A percentile compares a stretch with the other conserved stretches of the same genome.
Evolutionary conservation across 1,140 invertebrate species (phyloP).

Genomic region (Chrysopa pallens): DNA sequence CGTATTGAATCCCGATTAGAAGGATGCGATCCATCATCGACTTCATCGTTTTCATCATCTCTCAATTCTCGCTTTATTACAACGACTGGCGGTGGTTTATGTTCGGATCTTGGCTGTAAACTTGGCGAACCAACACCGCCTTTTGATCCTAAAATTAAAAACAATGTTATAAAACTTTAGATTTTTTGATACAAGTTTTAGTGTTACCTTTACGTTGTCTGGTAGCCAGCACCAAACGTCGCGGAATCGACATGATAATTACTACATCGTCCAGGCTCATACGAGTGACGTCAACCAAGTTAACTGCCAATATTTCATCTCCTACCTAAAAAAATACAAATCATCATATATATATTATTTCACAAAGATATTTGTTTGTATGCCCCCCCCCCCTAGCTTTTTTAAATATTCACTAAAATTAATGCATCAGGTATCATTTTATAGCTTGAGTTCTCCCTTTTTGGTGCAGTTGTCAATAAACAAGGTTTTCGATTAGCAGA

Average conservation of each 20-base stretch:
- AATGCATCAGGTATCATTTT: too few species aligned
- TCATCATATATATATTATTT: too few species aligned
- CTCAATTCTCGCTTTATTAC: slow-evolving; percentile 82
- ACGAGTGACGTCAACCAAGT: slow-evolving; percentile 88
- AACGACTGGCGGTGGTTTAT: slow-evolving; percentile 79
- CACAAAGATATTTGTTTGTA: too few species aligned
- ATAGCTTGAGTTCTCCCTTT: too few species aligned
- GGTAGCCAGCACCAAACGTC: slow-evolving; percentile 82
- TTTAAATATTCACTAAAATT: slow-evolving; percentile 1
- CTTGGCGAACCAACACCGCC: slow-evolving; percentile 46
- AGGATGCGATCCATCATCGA: slow-evolving; percentile 25
- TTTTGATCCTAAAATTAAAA: slow-evolving; percentile 16
- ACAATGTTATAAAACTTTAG: neutral
- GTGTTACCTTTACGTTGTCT: slow-evolving; percentile 47
- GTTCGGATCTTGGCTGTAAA: slow-evolving; percentile 48
- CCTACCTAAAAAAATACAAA: slow-evolving; percentile 64
- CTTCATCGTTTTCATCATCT: slow-evolving; percentile 58
- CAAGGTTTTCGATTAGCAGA: too few species aligned
- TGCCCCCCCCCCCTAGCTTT: too few species aligned
- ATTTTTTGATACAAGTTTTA: neutral
- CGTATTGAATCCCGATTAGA: slow-evolving; percentile 28
- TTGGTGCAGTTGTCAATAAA: too few species aligned
- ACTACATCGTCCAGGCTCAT: slow-evolving; percentile 98
- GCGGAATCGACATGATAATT: slow-evolving; percentile 97
- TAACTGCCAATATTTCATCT: slow-evolving; percentile 97